Base-by-base conservation (phyloP, 2,888 invertebrate genomes). In the Troilus luridus region DNA sequence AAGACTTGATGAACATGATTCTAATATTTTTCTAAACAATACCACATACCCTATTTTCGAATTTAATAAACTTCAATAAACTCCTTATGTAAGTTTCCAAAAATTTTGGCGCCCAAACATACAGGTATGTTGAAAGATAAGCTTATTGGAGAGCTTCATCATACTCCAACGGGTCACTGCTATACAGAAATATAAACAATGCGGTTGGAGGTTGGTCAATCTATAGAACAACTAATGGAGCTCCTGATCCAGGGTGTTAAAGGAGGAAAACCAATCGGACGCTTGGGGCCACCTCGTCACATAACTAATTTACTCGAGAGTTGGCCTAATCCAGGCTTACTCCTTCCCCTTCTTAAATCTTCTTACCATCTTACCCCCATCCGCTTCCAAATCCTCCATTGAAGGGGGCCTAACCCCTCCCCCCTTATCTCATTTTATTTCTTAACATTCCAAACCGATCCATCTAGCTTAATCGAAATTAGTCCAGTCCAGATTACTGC, bases 241-340 rank as follows among this genome's bases (percentile, higher is more conserved):
- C 1, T 27, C 72, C 72, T 77, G 27, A 77, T 77, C 72, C 72
- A 17, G 72, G 72, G 72, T 77, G 72, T 77, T 77, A 77, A 27
- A 41, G 41, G 17, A 41, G 72, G 72, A 77, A 77, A 77, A 77
- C 72, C 72, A 77, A 77, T 77, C 72, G 72, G 72, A 77, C 27
- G 72, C 17, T 77, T 41, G 21, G 17, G 67, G 72, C 19, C 72
- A 41, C 72, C 17, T 41, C 72, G 72, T 17, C 72, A 77, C 72
- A 77, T 77, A 77, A 77, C 72, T 77, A 77, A 77, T 77, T 77
- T 77, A 77, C 27, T 24, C 72, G 72, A 77, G 72, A 41, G 72
- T 41, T 77, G 27, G 3, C 72, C 72, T 77, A 77, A 77, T 77
- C 72, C 72, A 7, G 72, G 72, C 72, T 77, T 77, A 77, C 41